Base-by-base conservation (phyloP, 2,797 vertebrate species). In the Myotis planiceps region DNA sequence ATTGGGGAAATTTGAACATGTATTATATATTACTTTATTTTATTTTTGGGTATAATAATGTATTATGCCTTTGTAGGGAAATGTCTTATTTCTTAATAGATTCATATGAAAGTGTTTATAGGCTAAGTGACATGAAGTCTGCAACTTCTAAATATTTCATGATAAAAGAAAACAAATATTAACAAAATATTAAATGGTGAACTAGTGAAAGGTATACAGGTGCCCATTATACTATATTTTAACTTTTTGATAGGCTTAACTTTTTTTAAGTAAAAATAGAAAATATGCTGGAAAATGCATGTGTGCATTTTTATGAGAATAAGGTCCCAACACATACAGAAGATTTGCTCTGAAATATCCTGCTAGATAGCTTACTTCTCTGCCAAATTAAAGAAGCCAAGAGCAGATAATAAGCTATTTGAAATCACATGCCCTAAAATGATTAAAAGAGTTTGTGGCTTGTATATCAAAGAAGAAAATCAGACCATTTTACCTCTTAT, bases 391-490 rank as follows among this genome's bases (percentile, higher is more conserved):
- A 23, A 55, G 47, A 72, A 94, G 79, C 23, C 25, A 65, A 45
- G 27, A 19, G 32, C 3, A 51, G 9, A 71, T 78, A 69, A 27
- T 75, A 15, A 83, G 39, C 37, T 47, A 6, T 89, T 92, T 71
- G 66, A 66, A 81, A 27, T 86, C 16, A 39, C 10, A 13, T 58
- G 27, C 29, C 51, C 66, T 66, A 47, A 83, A 78, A 72, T 66
- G 32, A 60, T 65, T 65, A 39, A 58, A 53, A 42, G 34, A 78
- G 39, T 68, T 91, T 27, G 4, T 74, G 71, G 37, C 53, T 63
- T 88, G 8, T 49, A 37, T 84, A 65, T 84, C n/a, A 87, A 69
- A 86, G 32, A 78, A 83, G 76, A 81, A 81, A 89, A 81, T 55
- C 34, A 42, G 34, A 76, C 42, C 3, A 25, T 76, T 76, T 94